Evolutionary conservation across 2,113 vertebrate genomes (phyloP).

Genomic region (Synodontis membranacea): DNA sequence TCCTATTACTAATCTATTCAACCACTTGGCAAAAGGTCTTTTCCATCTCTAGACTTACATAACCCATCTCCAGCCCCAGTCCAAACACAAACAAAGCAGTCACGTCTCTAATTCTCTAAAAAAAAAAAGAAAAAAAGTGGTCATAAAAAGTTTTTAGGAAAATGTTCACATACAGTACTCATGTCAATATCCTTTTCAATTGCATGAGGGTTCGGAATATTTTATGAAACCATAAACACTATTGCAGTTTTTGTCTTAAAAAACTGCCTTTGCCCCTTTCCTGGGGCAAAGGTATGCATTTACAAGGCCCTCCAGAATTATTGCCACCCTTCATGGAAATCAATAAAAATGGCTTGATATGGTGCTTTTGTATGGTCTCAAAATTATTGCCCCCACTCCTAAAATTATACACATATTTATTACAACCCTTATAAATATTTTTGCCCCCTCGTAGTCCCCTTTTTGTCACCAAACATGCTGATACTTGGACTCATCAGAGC

Average conservation of each 20-base stretch:
- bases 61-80: constrained; percentile 44
- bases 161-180: neutral
- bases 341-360: neutral
- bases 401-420: no score
- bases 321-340: neutral
- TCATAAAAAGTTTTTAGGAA: neutral
- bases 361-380: neutral
- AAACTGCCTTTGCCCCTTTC: neutral
- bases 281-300: neutral
- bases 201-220: neutral
- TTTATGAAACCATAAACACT: no score
- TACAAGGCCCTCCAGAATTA: neutral
- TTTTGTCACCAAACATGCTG: no score
- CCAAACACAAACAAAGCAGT: neutral
- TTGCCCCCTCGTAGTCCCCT: no score
- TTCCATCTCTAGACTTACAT: constrained; percentile 67
- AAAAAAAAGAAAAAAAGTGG: no score
- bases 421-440: no score
- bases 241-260: neutral
- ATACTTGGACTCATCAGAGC: no score
- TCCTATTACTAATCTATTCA: constrained; percentile 70
- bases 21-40: constrained; percentile 62
- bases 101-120: neutral
- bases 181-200: neutral
- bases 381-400: neutral